Evolutionary conservation across 2,797 vertebrate species (phyloP), one percentile per base, ranked within the genome.

Genomic region (Acipenser ruthenus): DNA sequence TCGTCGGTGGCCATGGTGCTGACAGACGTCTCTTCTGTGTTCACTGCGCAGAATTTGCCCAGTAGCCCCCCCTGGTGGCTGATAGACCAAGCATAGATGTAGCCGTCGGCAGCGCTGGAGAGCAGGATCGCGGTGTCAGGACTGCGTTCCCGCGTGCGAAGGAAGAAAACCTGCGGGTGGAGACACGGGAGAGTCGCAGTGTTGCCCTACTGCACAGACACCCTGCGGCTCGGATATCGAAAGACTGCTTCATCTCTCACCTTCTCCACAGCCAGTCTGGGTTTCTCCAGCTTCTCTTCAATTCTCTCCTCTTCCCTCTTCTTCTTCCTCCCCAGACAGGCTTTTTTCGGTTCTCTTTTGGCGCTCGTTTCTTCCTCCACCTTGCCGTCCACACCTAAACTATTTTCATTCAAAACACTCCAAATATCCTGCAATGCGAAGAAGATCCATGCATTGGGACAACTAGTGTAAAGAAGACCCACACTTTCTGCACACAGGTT

Each of bases 11-110:
- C 53, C 66, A 18, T 69, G 49, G 75, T 13, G 13, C 65, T 73
- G 69, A 80, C 73, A 0, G 55, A 67, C 0, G 62, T 10, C 0
- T 51, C 18, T 0, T n/a, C 7, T 0, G 49, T 4, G 0, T 2
- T 12, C 12, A 63, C 77, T 8, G 74, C 78, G 2, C 61, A 50
- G 67, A 73, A 78, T 65, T 71, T 76, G 8, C 76, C 83, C 75
- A 81, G 60, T 68, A 81, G 62, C 62, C 77, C 79, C 11, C 79
- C 81, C 0, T 69, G 65, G 50, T 64, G 62, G 0, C 64, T 70
- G 5, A 69, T n/a, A 1, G 80, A 72, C 67, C 81, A 79, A n/a
- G 78, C 77, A 0, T 58, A 71, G 11, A 70, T 9, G 8, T 63
- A 71, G 58, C 82, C 80, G 0, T 76, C 66, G 0, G 55, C 70